Base-by-base conservation (phyloP, 2,888 invertebrate species). In the Habroteleia sp. region DNA sequence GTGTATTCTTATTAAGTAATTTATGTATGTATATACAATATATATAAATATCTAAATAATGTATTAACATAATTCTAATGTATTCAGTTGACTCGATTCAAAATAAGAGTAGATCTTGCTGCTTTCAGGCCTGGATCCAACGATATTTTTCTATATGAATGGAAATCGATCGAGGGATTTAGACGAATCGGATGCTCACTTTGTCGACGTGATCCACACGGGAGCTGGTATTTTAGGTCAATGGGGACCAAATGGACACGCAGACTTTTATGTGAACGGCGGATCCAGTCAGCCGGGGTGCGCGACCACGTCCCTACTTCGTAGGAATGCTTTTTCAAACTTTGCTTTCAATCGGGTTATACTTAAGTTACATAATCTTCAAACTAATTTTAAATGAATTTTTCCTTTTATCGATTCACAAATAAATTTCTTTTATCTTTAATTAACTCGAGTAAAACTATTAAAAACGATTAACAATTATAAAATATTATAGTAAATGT, bases 201-300 rank as follows among this genome's bases (percentile, higher is more conserved):
- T 96, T 82, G 95, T 96, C 39, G 96, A 96, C 85, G 93, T 94
- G 63, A 86, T 96, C 16, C 96, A 96, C 86, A 96, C 96, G 0
- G 96, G 95, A 0, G 96, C 96, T 0, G 96, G 96, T 0, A 95
- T 96, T 77, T 90, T 96, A 16, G 96, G 96, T 0, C 96, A 96
- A 84, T 96, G 96, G 95, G 95, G 96, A 1, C 95, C 95, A 0
- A 95, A 93, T 77, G 96, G 96, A 0, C 96, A 96, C 84, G 96
- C 95, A 0, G 96, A 96, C 87, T 96, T 95, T 87, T 96, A 96
- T 87, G 94, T 96, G 44, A 96, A 96, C 83, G 96, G 96, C 0
- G 94, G 96, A 14, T 95, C 95, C 23, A 94, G 95, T 83, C 96
- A 96, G 82, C 96, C 96, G 0, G 96, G 95, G 71, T 96, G 96